Percentiles rank a stretch among this genome's conserved stretches.
Evolutionary conservation across 2,888 invertebrate species (phyloP).

Genomic region (Penaeus monodon): DNA sequence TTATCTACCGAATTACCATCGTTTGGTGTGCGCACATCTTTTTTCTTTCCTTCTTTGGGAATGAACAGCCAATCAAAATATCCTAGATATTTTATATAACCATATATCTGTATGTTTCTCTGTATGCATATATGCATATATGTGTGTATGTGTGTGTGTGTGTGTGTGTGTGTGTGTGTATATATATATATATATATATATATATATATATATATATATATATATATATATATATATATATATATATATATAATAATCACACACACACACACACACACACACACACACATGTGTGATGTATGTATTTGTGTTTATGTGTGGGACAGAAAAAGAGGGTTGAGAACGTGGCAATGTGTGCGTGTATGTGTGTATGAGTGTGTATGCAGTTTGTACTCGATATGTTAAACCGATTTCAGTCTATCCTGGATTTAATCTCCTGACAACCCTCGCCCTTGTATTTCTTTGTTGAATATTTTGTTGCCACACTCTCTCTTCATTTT

Average conservation of each 20-base stretch:
- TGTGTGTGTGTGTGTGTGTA: not conserved
- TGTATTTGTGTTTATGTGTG: no score
- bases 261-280: not conserved
- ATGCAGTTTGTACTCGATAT: not conserved
- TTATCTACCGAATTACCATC: no score
- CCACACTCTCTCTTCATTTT: not conserved
- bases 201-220: slow-evolving; percentile 25
- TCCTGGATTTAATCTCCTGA: not conserved
- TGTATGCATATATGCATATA: slow-evolving; percentile 3
- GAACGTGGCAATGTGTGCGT: not conserved
- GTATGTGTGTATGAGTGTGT: not conserved
- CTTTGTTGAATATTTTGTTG: not conserved
- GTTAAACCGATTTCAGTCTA: not conserved
- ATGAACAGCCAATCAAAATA: no score
- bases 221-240: slow-evolving; percentile 25
- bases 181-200: slow-evolving; percentile 13
- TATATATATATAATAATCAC: slow-evolving; percentile 7
- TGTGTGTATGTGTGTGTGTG: not conserved
- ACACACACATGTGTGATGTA: not conserved
- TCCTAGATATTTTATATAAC: not conserved
- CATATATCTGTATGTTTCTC: not conserved
- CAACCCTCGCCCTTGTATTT: not conserved
- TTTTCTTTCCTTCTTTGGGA: no score
- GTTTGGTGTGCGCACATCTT: no score
- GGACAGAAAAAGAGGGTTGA: no score